Conservation (phyloP, 2,888 invertebrate species). For the Mantis religiosa region DNA sequence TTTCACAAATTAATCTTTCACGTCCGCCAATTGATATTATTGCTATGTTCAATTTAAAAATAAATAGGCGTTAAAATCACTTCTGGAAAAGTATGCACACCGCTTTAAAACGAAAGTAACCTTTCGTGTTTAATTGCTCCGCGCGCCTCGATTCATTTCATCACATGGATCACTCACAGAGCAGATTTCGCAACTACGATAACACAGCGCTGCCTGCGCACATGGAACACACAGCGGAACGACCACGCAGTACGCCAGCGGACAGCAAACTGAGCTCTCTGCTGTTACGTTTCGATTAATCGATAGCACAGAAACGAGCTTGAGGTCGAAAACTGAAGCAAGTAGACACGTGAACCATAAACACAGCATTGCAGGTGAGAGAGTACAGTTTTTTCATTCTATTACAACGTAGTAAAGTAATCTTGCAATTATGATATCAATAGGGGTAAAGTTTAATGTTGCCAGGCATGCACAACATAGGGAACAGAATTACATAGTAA, state of each 20-base stretch:
- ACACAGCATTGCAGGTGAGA: background rate
- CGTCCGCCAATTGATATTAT: background rate
- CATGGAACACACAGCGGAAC: background rate
- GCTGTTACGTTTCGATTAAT: background rate
- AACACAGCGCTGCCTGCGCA: background rate
- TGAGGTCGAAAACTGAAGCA: background rate
- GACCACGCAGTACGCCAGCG: slow-evolving; percentile 1
- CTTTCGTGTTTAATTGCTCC: background rate
- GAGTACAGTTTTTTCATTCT: background rate
- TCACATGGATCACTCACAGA: background rate
- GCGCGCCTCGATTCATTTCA: background rate
- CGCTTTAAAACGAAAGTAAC: background rate
- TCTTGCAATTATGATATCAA: too few relatives aligned
- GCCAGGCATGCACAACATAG: too few relatives aligned
- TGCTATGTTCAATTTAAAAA: background rate
- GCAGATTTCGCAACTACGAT: background rate
- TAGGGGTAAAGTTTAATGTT: too few relatives aligned
- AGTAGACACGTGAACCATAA: background rate
- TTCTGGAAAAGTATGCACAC: background rate
- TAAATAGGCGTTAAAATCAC: background rate
- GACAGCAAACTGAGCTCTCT: background rate
- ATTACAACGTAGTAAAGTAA: too few relatives aligned
- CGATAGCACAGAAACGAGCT: background rate
- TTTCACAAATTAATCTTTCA: background rate
- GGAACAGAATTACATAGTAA: too few relatives aligned